Base-by-base conservation (phyloP, 2,888 invertebrate species). In the Galerucella calmariensis region DNA sequence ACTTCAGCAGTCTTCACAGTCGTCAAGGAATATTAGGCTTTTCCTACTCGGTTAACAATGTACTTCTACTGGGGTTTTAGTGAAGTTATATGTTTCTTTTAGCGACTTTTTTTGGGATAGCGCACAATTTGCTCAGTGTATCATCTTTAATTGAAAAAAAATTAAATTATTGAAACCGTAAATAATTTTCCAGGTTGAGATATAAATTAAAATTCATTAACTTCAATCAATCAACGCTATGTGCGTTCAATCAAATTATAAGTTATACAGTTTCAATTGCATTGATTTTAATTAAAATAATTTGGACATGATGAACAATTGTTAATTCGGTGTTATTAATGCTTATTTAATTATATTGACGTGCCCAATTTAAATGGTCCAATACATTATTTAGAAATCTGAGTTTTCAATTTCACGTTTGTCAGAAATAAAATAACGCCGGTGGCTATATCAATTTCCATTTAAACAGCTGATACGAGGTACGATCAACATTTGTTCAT, bases 261-360 rank as follows among this genome's bases (percentile, higher is more conserved):
- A 41, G 20, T 62, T 62, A 62, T 62, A 41, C 27, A 62, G 41
- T 35, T 62, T 35, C 41, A 14, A 61, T 62, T 41, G 62, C 62
- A 62, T 41, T 62, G 35, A 14, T 62, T 62, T 41, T n/a, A 62
- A 41, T 41, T 62, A 62, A 62, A 62, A 56, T 41, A n/a, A 62
- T 62, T 41, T 41, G 8, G n/a, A 41, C 41, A n/a, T 35, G 62
- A n/a, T 41, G 35, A 41, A 62, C 62, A 62, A 41, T 62, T 35
- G 62, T 62, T n/a, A 62, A 62, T 16, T 2, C 41, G 41, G 41
- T 41, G 41, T 35, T 62, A 62, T 62, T 62, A 62, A 62, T 62
- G 62, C 16, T 62, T 62, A 62, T 62, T 62, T 14, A 62, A 62
- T 62, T 62, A 62, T 62, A 62, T 16, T 35, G 41, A 62, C 62